phyloP scores from a whole-genome alignment of 2,888 invertebrate species.

The Anoncus sp. region DNA sequence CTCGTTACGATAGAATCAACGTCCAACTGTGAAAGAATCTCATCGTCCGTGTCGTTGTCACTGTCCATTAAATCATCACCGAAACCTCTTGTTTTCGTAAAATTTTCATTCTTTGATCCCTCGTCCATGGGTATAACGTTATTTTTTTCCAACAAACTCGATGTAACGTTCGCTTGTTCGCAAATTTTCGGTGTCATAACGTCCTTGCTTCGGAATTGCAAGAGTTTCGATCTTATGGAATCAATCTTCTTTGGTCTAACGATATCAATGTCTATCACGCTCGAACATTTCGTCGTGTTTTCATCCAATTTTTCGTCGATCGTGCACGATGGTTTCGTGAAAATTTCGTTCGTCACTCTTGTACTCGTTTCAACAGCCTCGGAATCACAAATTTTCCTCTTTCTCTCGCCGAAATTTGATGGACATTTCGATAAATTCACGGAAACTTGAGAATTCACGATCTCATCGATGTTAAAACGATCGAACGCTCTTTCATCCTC shows the following conservation, averaged over 20 bases:
- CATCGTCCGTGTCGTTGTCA: slow-evolving; percentile 74
- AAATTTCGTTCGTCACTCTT: too few species aligned
- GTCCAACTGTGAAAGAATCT: slow-evolving; percentile 77
- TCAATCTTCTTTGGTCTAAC: slow-evolving; percentile 14
- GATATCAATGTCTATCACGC: not conserved
- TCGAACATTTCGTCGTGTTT: not conserved
- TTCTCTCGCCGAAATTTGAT: not conserved
- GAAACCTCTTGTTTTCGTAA: slow-evolving; percentile 27
- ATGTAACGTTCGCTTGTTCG: not conserved
- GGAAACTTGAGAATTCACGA: slow-evolving; percentile 22
- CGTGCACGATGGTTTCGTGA: not conserved
- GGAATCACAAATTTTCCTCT: not conserved
- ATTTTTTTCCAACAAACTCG: not conserved
- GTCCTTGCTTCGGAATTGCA: slow-evolving; percentile 56
- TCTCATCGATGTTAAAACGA: slow-evolving; percentile 42
- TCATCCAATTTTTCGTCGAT: not conserved
- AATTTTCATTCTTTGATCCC: not conserved
- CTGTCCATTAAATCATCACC: slow-evolving; percentile 62
- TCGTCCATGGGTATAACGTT: not conserved
- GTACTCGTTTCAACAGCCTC: not conserved
- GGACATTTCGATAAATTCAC: slow-evolving; percentile 13
- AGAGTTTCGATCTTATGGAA: slow-evolving; percentile 20
- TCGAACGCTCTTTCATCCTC: slow-evolving; percentile 41
- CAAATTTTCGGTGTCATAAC: slow-evolving; percentile 41
- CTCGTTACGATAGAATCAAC: slow-evolving; percentile 70